Evolutionary conservation across 1,140 invertebrate genomes (phyloP), one percentile per base, ranked within the genome.

Genomic region (Conus ventricosus): DNA sequence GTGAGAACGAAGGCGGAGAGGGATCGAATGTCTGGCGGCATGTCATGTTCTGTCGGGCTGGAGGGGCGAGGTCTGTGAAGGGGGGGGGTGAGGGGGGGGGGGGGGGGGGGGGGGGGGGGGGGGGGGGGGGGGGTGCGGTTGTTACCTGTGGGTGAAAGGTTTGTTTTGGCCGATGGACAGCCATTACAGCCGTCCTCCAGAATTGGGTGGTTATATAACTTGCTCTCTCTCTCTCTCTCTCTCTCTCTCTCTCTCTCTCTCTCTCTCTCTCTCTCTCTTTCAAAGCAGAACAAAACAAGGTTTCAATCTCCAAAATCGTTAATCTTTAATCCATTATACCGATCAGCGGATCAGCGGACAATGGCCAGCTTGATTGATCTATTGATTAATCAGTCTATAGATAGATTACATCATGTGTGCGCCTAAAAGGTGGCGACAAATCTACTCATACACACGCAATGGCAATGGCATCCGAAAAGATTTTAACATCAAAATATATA

Each of bases 161-260:
- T 39, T 39, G 39, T 3, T 39, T 39, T 39, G 39, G 39, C 39
- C 39, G 39, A 39, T 39, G 39, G 39, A 39, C 39, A 39, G 39
- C 39, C 39, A 39, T 39, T 39, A 39, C 39, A 39, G 39, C 39
- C 39, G 39, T 3, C 39, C 39, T 39, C 39, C 39, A 39, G 39
- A 39, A 39, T 39, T 39, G 39, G 39, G 39, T 39, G 0, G 39
- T 39, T 39, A 39, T 39, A 39, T 39, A 39, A 51, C 85, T 75
- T 39, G 39, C 85, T 86, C 85, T 75, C 67, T 75, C 85, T 86
- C 85, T 75, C 67, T 86, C 85, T 86, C 67, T 75, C 85, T 86
- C 85, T 75, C 67, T 75, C 85, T 86, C 85, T 75, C 67, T 75
- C 67, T 75, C 67, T 67, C 84, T 85, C 60, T 67, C 84, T 85